Percentiles rank a stretch among this genome's conserved stretches.
Conservation (phyloP, 2,797 vertebrate species). For the Phylloscopus collybita region DNA sequence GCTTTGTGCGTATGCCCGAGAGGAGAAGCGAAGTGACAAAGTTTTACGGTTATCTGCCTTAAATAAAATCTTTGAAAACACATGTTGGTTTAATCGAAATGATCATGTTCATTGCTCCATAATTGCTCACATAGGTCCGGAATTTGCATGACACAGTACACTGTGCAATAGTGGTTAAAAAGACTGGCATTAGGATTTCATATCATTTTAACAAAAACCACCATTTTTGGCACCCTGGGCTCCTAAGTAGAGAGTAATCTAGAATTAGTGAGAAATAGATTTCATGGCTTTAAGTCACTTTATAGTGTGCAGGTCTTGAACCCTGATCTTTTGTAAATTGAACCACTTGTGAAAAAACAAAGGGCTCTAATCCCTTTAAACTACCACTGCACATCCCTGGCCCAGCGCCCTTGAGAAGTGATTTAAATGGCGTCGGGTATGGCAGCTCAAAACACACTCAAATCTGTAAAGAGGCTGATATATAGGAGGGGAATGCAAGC, state of each 20-base stretch:
- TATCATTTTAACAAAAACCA: slow-evolving; percentile 67
- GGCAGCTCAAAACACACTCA: slow-evolving; percentile 57
- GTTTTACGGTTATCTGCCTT: slow-evolving; percentile 64
- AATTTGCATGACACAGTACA: slow-evolving; percentile 64
- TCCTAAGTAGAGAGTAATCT: slow-evolving; percentile 73
- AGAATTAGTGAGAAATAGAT: slow-evolving; percentile 75
- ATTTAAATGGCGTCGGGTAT: slow-evolving; percentile 60
- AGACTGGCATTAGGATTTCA: slow-evolving; percentile 61
- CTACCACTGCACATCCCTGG: slow-evolving; percentile 70
- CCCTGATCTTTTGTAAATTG: slow-evolving; percentile 74
- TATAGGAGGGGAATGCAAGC: neutral
- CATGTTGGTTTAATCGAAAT: slow-evolving; percentile 56
- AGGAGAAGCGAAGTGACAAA: slow-evolving; percentile 59
- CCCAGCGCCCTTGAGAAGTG: slow-evolving; percentile 64
- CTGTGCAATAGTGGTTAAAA: slow-evolving; percentile 21
- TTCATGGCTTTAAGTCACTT: slow-evolving; percentile 76
- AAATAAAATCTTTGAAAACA: slow-evolving; percentile 65
- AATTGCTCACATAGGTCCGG: slow-evolving; percentile 44
- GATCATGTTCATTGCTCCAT: slow-evolving; percentile 61
- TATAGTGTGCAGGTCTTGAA: slow-evolving; percentile 71
- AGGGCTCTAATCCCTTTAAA: slow-evolving; percentile 73
- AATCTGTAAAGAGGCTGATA: slow-evolving; percentile 55
- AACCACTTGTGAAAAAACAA: slow-evolving; percentile 74
- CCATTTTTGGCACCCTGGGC: slow-evolving; percentile 69
- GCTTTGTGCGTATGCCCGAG: slow-evolving; percentile 52